Evolutionary conservation across 2,113 vertebrate species (phyloP).

Genomic region (Anguilla japonica): DNA sequence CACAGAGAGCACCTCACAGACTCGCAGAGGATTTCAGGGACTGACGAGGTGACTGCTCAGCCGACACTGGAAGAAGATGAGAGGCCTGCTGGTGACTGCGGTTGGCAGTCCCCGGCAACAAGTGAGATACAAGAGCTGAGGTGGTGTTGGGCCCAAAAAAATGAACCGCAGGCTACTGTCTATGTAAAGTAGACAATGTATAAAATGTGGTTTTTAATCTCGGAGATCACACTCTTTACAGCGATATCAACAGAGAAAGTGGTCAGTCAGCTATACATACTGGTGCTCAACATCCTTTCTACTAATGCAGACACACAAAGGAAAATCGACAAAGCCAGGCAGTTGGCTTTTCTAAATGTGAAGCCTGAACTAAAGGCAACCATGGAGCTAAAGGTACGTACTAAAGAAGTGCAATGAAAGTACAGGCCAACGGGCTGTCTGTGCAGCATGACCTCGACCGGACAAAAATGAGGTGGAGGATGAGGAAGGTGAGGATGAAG

Average conservation of each 20-base stretch:
- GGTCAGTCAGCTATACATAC: neutral
- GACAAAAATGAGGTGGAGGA: conserved; percentile 42
- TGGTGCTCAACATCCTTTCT: no score
- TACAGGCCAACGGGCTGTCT: neutral
- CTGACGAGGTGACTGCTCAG: neutral
- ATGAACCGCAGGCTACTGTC: neutral
- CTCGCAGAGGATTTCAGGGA: neutral
- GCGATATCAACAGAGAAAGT: neutral
- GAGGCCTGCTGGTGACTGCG: neutral
- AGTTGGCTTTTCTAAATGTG: neutral
- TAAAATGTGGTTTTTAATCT: neutral
- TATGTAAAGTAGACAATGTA: neutral
- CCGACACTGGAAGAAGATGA: neutral
- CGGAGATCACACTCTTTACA: neutral
- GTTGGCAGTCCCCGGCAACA: neutral
- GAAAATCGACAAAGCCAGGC: neutral
- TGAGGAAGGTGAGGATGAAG: conserved; percentile 55
- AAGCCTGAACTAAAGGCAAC: neutral
- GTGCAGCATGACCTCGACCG: conserved; percentile 17
- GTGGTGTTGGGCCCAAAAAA: neutral
- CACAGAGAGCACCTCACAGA: neutral
- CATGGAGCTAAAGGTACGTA: conserved; percentile 30
- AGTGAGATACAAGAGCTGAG: neutral
- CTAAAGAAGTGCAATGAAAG: conserved; percentile 46
- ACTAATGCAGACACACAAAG: neutral